Evolutionary conservation across 2,888 invertebrate genomes (phyloP).

Genomic region (Pterostichus madidus): DNA sequence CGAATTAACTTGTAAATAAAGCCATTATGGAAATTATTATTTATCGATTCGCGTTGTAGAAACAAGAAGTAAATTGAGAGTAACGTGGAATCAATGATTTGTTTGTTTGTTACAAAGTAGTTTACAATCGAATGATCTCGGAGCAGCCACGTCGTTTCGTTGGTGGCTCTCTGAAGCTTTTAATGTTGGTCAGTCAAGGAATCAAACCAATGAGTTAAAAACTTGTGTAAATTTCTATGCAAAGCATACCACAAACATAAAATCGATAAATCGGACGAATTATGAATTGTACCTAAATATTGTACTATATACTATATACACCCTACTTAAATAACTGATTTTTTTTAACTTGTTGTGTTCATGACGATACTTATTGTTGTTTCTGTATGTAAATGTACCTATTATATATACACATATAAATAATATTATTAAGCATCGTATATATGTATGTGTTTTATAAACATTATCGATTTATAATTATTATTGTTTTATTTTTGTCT

Average conservation of each 20-base stretch:
- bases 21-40: slow-evolving; percentile 50
- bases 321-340: slow-evolving; percentile 69
- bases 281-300: slow-evolving; percentile 71
- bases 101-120: not conserved
- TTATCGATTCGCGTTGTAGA: slow-evolving; percentile 50
- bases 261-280: slow-evolving; percentile 59
- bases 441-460: slow-evolving; percentile 68
- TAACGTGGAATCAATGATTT: too few relatives aligned
- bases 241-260: slow-evolving; percentile 55
- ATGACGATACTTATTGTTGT: slow-evolving; percentile 77
- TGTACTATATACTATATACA: slow-evolving; percentile 67
- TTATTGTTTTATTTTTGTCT: slow-evolving; percentile 78
- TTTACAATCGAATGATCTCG: slow-evolving; percentile 33
- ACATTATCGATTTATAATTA: slow-evolving; percentile 70
- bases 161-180: slow-evolving; percentile 5
- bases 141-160: too few relatives aligned
- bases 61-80: slow-evolving; percentile 17
- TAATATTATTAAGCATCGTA: slow-evolving; percentile 69
- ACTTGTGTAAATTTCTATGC: slow-evolving; percentile 59
- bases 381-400: slow-evolving; percentile 77
- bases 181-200: slow-evolving; percentile 6
- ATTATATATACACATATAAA: slow-evolving; percentile 73
- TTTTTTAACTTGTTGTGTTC: slow-evolving; percentile 77
- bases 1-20: slow-evolving; percentile 62
- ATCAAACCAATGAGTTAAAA: slow-evolving; percentile 32